Conservation (phyloP, 2,888 invertebrate genomes). For the Nomada hirtipes region DNA sequence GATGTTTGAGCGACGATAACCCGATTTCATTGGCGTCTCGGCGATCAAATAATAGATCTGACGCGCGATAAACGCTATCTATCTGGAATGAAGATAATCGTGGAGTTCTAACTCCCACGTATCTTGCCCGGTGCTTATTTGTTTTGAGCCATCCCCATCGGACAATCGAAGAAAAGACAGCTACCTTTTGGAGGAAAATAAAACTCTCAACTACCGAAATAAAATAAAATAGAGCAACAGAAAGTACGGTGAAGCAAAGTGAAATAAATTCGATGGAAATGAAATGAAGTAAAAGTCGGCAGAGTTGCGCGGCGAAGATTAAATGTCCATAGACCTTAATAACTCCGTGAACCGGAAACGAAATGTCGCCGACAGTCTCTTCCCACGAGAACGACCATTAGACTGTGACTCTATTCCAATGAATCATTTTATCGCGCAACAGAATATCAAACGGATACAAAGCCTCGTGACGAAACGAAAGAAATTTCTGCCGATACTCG, state of each 20-base stretch:
- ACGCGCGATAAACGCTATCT: constrained; percentile 18
- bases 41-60: constrained; percentile 23
- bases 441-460: neutral
- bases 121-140: neutral
- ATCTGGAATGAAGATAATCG: constrained; percentile 17
- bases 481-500: neutral
- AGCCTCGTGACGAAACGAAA: neutral
- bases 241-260: too few species aligned
- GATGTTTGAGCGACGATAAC: constrained; percentile 41
- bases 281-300: too few species aligned
- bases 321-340: neutral
- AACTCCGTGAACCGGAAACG: constrained; percentile 24
- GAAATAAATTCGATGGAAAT: too few species aligned
- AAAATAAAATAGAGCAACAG: too few species aligned
- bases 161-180: neutral
- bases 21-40: constrained; percentile 13
- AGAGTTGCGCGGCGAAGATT: neutral
- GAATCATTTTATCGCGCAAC: constrained; percentile 36
- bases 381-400: constrained; percentile 25
- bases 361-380: constrained; percentile 22
- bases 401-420: constrained; percentile 23
- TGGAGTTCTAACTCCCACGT: neutral
- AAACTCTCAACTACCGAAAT: too few species aligned
- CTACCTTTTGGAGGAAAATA: too few species aligned
- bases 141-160: neutral